These are phyloP conservation scores for western clawed frog (Xenopus tropicalis) DNA, from an alignment of 2,113 vertebrate species.

Conservation along the genomic window UCB_Xtro_10.0 CM004444.2:50631501-50632000, in stretches of 20 bases:
- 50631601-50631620: slow-evolving; percentile 56
- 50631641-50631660: slow-evolving; percentile 66
- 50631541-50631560: slow-evolving; percentile 75
- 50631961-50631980: slow-evolving; percentile 81
- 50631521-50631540: slow-evolving; percentile 78
- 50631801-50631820: slow-evolving; percentile 62
- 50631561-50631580: slow-evolving; percentile 60
- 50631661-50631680: slow-evolving; percentile 56
- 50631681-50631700: slow-evolving; percentile 56
- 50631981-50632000: slow-evolving; percentile 66
- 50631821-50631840: background rate
- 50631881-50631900: slow-evolving; percentile 85
- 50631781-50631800: slow-evolving; percentile 50
- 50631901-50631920: slow-evolving; percentile 88
- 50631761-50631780: slow-evolving; percentile 34
- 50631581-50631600: slow-evolving; percentile 67
- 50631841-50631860: slow-evolving; percentile 47
- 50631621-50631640: slow-evolving; percentile 64
- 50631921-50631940: slow-evolving; percentile 73
- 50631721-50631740: slow-evolving; percentile 72
- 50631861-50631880: slow-evolving; percentile 50
- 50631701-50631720: slow-evolving; percentile 42
- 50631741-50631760: slow-evolving; percentile 58
- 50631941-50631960: slow-evolving; percentile 65
- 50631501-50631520: slow-evolving; percentile 74